phyloP scores from a whole-genome alignment of 2,888 invertebrate species.

The Meiosimyza platycephala region DNA sequence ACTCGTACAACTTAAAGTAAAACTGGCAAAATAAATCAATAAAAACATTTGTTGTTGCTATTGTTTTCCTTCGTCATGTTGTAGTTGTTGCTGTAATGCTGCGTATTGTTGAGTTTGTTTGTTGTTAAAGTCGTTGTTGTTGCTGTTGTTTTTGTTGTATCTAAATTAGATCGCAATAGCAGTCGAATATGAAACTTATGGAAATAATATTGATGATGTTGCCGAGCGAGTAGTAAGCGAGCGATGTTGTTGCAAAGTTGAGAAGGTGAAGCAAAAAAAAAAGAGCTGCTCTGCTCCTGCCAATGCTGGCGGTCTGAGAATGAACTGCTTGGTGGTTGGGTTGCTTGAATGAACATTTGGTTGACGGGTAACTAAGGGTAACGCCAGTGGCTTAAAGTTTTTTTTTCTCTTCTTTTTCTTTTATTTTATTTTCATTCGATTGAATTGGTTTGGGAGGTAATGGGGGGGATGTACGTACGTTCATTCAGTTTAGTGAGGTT shows the following conservation, averaged over 20 bases:
- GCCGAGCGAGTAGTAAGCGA: background rate
- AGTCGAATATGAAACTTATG: constrained; percentile 24
- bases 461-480: background rate
- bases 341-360: constrained; percentile 1
- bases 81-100: constrained; percentile 1
- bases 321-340: no score
- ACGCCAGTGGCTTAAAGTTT: background rate
- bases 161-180: constrained; percentile 24
- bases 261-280: no score
- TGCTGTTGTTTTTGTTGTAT: constrained; percentile 15
- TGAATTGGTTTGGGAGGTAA: background rate
- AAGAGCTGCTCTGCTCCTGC: no score
- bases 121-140: constrained; percentile 1
- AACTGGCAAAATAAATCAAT: constrained; percentile 22
- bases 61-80: background rate
- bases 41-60: constrained; percentile 7
- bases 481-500: background rate
- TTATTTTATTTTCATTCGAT: no score
- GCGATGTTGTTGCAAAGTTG: no score
- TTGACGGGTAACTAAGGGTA: constrained; percentile 14
- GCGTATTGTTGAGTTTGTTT: background rate
- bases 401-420: no score
- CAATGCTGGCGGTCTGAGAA: no score
- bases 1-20: background rate
- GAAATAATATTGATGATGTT: constrained; percentile 23